phyloP scores from a whole-genome alignment of 1,140 invertebrate genomes.

The Ceratitis capitata region DNA sequence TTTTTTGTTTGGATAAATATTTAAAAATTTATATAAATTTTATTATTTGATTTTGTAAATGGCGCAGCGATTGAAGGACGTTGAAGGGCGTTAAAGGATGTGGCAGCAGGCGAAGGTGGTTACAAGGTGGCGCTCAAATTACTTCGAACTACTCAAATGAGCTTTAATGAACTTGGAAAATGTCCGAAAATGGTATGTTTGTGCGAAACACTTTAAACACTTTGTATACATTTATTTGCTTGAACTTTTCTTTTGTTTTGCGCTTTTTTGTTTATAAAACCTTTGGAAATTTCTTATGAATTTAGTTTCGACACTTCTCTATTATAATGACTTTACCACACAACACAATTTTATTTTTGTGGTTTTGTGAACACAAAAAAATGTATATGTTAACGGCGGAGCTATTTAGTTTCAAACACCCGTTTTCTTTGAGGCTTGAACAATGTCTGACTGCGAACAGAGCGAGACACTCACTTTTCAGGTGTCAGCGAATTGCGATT shows the following conservation, averaged over 20 bases:
- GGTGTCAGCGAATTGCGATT: conserved; percentile 53
- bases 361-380: neutral
- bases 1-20: neutral
- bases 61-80: neutral
- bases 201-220: conserved; percentile 14
- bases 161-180: neutral
- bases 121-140: neutral
- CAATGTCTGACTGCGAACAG: conserved; percentile 59
- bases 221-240: conserved; percentile 42
- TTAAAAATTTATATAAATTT: too few relatives aligned
- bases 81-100: neutral
- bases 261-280: conserved; percentile 36
- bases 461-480: conserved; percentile 63
- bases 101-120: neutral
- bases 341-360: neutral
- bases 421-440: conserved; percentile 59
- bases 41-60: too few relatives aligned
- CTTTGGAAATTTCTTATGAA: conserved; percentile 18
- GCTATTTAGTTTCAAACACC: conserved; percentile 53
- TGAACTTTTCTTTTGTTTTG: conserved; percentile 41
- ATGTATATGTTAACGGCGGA: conserved; percentile 39
- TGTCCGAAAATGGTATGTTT: conserved; percentile 12
- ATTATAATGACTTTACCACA: neutral
- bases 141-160: neutral
- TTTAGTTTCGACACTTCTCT: conserved; percentile 2